Evolutionary conservation across 2,113 vertebrate species (phyloP).

Genomic region (Stegastes partitus): DNA sequence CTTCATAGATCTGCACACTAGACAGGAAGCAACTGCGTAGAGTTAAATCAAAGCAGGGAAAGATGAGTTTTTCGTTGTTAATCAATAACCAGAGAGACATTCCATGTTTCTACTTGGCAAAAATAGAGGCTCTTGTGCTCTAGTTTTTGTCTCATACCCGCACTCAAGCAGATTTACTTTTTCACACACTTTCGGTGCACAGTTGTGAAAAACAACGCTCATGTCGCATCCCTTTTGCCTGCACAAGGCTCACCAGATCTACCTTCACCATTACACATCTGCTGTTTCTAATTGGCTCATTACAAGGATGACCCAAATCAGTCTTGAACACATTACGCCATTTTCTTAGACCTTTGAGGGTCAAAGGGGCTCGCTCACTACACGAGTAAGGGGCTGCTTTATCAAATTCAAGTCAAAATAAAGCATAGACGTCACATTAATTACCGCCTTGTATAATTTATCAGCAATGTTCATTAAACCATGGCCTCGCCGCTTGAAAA

Average conservation of each 20-base stretch:
- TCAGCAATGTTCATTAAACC: conserved; percentile 54
- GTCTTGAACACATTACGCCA: conserved; percentile 45
- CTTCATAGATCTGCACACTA: too few relatives aligned
- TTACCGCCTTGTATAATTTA: conserved; percentile 61
- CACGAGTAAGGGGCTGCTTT: conserved; percentile 43
- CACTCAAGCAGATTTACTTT: too few relatives aligned
- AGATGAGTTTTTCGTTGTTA: too few relatives aligned
- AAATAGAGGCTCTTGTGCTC: too few relatives aligned
- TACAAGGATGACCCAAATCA: conserved; percentile 26
- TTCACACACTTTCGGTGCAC: too few relatives aligned
- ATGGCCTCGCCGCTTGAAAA: conserved; percentile 43
- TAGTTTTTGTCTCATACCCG: too few relatives aligned
- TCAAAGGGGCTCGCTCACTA: conserved; percentile 41
- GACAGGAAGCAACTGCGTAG: too few relatives aligned
- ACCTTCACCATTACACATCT: conserved; percentile 6
- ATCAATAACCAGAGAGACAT: too few relatives aligned
- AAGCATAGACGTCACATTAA: conserved; percentile 53
- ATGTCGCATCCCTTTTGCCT: background rate
- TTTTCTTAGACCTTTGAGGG: conserved; percentile 19
- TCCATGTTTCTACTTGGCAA: too few relatives aligned
- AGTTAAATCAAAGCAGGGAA: too few relatives aligned
- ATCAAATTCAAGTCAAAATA: conserved; percentile 65
- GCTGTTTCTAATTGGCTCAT: conserved; percentile 46
- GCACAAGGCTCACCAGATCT: background rate
- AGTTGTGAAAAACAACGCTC: background rate